Conservation (phyloP, 1,140 invertebrate species). For the Papilio glaucus region DNA sequence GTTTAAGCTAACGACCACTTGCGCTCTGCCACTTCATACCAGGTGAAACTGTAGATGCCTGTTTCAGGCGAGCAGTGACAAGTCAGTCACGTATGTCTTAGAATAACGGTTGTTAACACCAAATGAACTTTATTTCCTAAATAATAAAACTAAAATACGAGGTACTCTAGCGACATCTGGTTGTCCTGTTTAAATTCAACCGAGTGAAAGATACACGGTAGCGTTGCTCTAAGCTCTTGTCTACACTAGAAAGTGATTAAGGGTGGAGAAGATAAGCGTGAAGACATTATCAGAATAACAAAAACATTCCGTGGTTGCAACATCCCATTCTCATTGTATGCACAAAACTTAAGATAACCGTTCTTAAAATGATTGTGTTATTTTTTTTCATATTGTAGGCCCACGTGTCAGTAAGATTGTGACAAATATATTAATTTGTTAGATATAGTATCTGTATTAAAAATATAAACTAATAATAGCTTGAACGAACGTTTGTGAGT, state of each 20-base stretch:
- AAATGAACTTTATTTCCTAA: too few relatives aligned
- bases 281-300: background rate
- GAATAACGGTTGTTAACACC: too few relatives aligned
- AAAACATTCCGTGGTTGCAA: constrained; percentile 23
- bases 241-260: constrained; percentile 11
- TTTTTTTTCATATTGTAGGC: background rate
- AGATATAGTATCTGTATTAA: background rate
- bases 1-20: too few relatives aligned
- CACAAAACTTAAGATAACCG: constrained; percentile 15
- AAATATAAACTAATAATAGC: too few relatives aligned
- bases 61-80: too few relatives aligned
- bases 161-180: background rate
- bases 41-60: too few relatives aligned
- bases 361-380: background rate
- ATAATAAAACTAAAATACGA: background rate
- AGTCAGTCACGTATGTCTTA: too few relatives aligned
- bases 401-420: background rate
- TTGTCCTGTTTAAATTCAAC: background rate
- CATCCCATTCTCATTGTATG: constrained; percentile 22
- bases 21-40: too few relatives aligned
- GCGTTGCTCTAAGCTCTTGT: constrained; percentile 6
- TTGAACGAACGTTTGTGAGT: too few relatives aligned
- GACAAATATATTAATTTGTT: background rate
- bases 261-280: background rate
- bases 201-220: background rate